Percentiles rank a stretch among this genome's conserved stretches.
These are phyloP conservation scores for Orgyia antiqua DNA, from an alignment of 2,888 invertebrate species.

Conservation along the genomic window DNA sequence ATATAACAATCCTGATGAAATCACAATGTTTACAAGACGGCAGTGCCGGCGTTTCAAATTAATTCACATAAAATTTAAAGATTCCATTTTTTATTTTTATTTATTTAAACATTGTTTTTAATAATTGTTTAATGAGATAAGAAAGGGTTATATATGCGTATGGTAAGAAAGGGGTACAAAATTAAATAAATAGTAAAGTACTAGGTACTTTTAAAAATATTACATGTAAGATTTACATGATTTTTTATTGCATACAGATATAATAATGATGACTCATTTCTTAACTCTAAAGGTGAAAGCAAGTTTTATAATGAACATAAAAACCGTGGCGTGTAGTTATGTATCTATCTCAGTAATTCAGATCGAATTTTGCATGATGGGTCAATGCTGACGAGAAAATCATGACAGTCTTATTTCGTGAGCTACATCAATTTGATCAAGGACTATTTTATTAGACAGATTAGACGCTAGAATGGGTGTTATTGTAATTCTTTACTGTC, in stretches of 20 bases:
- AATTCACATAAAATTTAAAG: no score
- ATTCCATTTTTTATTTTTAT: no score
- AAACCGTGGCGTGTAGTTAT: constrained; percentile 16
- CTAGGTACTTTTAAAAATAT: no score
- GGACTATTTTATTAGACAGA: constrained; percentile 12
- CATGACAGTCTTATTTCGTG: constrained; percentile 23
- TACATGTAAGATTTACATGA: no score
- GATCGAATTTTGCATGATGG: constrained; percentile 36
- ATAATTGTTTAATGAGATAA: neutral
- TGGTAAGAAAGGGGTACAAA: no score
- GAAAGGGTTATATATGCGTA: neutral
- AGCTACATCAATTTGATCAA: constrained; percentile 12
- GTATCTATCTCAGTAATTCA: constrained; percentile 15
- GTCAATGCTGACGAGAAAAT: constrained; percentile 30
- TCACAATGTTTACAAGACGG: no score
- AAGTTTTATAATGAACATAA: constrained; percentile 26
- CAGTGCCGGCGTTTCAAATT: no score
- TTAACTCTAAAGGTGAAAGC: constrained; percentile 34
- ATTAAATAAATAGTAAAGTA: no score
- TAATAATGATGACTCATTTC: constrained; percentile 20
- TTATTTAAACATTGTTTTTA: no score
- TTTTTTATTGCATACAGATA: no score
- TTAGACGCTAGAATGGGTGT: neutral
- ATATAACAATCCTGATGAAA: no score
- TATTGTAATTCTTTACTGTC: neutral